These are phyloP conservation scores for Nematolebias whitei DNA, from an alignment of 2,113 vertebrate genomes.

Conservation along the genomic window DNA sequence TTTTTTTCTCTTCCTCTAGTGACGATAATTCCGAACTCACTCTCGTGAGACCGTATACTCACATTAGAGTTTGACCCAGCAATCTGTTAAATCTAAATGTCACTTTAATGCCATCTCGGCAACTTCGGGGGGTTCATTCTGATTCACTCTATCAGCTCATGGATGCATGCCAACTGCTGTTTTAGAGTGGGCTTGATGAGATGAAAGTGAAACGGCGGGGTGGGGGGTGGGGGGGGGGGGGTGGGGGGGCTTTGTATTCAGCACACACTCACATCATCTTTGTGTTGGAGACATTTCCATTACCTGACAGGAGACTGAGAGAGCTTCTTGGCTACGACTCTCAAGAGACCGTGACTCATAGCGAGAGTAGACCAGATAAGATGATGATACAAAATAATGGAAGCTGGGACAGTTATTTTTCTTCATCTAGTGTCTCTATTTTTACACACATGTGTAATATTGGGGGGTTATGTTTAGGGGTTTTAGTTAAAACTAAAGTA, in stretches of 20 bases:
- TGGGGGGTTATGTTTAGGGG: neutral
- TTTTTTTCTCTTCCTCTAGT: neutral
- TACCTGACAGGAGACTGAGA: slow-evolving; percentile 57
- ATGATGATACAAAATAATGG: slow-evolving; percentile 43
- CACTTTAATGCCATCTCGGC: slow-evolving; percentile 31
- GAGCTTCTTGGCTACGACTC: slow-evolving; percentile 37
- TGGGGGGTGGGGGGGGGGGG: no score
- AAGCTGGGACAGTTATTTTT: slow-evolving; percentile 20
- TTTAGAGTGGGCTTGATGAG: slow-evolving; percentile 26
- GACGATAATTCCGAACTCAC: slow-evolving; percentile 2
- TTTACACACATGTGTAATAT: neutral
- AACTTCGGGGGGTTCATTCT: slow-evolving; percentile 40
- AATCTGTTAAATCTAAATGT: slow-evolving; percentile 49
- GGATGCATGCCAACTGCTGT: slow-evolving; percentile 43
- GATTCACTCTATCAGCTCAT: slow-evolving; percentile 42
- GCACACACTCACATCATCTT: slow-evolving; percentile 51
- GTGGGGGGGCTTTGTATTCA: slow-evolving; percentile 51
- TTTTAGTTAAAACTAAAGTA: neutral
- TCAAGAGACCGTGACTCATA: slow-evolving; percentile 46
- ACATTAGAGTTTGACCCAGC: slow-evolving; percentile 19
- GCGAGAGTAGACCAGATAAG: slow-evolving; percentile 37
- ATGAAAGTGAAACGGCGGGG: slow-evolving; percentile 35
- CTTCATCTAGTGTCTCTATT: neutral
- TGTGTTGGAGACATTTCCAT: slow-evolving; percentile 52
- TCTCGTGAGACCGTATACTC: neutral